Base-by-base conservation (phyloP, 2,797 vertebrate genomes). In the Hypotaenidia philippensis region DNA sequence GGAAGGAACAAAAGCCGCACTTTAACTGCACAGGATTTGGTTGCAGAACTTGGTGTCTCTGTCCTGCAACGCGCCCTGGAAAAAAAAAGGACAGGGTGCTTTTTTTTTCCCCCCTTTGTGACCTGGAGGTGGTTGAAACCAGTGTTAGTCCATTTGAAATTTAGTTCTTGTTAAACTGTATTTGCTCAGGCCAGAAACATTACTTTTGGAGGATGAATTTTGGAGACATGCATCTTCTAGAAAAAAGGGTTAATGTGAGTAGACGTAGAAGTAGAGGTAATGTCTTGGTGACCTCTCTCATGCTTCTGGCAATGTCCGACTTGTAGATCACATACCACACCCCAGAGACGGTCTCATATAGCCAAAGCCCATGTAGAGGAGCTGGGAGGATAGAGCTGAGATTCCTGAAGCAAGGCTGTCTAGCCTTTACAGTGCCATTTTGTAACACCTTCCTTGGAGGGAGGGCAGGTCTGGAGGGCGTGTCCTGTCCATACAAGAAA, bases 21-120 rank as follows among this genome's bases (percentile, higher is more conserved):
- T 82, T 56, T 61, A 83, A 52, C 79, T 7, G 3, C 7, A 1
- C n/a, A 38, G 75, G 64, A 61, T 85, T 92, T 87, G 69, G 52
- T 96, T 96, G 90, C 91, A 57, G 84, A 76, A 10, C 19, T 49
- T 71, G 34, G 61, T 3, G 3, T 50, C 21, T 83, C 68, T 76
- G 20, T 71, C 29, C n/a, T 63, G 64, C 10, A 61, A 52, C 1
- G 22, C 66, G 52, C 22, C 22, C 41, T 11, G 20, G 57, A 27
- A 52, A 64, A 61, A 36, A 83, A 44, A 44, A 19, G 7, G 8
- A 70, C 59, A 19, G 41, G 18, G 41, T 44, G 17, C 19, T 25
- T 7, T 57, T 81, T 81, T 68, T 6, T 75, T 89, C 78, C n/a
- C 41, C 6, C 4, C 10, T n/a, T 66, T 59, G 11, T 29, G 44